Evolutionary conservation across 2,797 vertebrate species (phyloP).

Genomic region (Potorous gilbertii): DNA sequence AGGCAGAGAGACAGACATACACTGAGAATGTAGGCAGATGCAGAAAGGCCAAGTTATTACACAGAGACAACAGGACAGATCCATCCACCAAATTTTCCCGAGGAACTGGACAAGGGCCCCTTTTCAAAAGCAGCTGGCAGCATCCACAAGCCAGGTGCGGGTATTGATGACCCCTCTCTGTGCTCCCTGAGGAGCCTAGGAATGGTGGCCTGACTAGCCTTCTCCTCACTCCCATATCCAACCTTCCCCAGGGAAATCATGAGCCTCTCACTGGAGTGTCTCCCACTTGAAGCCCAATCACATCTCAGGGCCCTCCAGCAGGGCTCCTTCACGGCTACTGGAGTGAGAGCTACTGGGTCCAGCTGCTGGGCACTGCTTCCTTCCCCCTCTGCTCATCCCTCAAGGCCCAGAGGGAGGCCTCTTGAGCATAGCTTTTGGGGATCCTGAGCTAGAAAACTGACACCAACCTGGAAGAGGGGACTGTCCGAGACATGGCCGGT

Average conservation of each 20-base stretch:
- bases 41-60: not conserved
- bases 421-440: not conserved
- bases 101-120: not conserved
- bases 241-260: not conserved
- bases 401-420: not conserved
- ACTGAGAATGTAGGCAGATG: not conserved
- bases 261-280: not conserved
- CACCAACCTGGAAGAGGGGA: not conserved
- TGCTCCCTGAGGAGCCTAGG: not conserved
- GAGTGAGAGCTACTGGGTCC: not conserved
- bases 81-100: not conserved
- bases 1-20: not conserved
- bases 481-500: not conserved
- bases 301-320: not conserved
- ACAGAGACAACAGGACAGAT: not conserved
- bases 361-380: not conserved
- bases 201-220: too few relatives aligned
- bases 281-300: not conserved
- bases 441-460: not conserved
- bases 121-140: not conserved
- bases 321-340: slow-evolving; percentile 46
- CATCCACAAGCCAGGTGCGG: not conserved
- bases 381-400: not conserved
- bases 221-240: not conserved
- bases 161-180: not conserved